Evolutionary conservation across 92 coral and sea anemone species (phyloP), one percentile per base, ranked within the genome.

Genomic region (Phymanthus crucifer): DNA sequence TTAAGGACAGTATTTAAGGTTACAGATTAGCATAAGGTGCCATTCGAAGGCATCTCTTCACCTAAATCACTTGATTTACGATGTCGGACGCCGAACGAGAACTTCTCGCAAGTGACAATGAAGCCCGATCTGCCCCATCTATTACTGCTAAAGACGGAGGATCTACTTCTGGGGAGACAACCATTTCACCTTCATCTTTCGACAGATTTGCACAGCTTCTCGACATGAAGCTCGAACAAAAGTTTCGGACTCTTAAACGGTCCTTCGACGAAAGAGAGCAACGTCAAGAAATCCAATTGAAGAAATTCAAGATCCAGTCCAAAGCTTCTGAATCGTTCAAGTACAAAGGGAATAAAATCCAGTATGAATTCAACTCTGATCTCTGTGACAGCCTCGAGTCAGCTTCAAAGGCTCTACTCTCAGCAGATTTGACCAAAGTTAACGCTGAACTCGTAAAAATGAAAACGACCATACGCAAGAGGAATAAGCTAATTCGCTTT

Each of bases 321-420:
- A 80, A 80, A 68, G 89, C 85, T 21, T 21, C 81, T 32, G 69
- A 67, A 50, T 58, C 81, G 34, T 77, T 85, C 38, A 18, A 72
- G 37, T 79, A 79, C 57, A 85, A 85, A 52, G 89, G 85, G 18
- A 79, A 85, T 70, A 85, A 70, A 37, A 19, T 85, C 4, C 85
- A 85, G 73, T 85, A 17, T 73, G 89, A 79, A 74, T 79, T 85
- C 46, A 78, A 85, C 70, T 48, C 88, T 6, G 43, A 32, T 29
- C 35, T 84, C 52, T 57, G 71, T 17, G 85, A 79, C 72, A 43
- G 24, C 27, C 36, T 66, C 19, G 38, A 66, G 54, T 21, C 50
- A 17, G 78, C 70, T 26, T 18, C 11, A 32, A 70, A 40, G n/a
- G 31, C 50, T 72, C 46, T 79, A 0, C 40, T 64, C 40, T 56